phyloP scores from a whole-genome alignment of 2,888 invertebrate species.

The Gryllus longicercus region DNA sequence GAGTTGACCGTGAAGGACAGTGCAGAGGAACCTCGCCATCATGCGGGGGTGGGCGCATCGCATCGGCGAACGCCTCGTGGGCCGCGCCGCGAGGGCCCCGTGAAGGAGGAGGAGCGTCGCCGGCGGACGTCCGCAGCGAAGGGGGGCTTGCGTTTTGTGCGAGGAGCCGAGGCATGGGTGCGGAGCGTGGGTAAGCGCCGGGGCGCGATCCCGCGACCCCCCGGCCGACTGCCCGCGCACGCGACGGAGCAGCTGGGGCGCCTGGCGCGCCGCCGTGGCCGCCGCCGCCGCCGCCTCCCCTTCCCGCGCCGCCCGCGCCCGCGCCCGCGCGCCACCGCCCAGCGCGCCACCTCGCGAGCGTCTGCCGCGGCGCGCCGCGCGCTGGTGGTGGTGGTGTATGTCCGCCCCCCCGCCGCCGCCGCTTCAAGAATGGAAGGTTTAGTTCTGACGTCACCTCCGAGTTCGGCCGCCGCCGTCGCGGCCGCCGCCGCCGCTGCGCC shows the following conservation, averaged over 20 bases:
- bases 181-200: too few species aligned
- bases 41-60: too few species aligned
- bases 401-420: neutral
- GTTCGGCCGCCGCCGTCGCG: neutral
- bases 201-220: too few species aligned
- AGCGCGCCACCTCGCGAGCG: neutral
- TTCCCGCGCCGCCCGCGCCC: neutral
- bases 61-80: too few species aligned
- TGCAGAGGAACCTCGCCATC: too few species aligned
- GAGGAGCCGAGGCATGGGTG: too few species aligned
- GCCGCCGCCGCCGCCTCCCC: neutral
- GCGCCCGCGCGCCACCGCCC: neutral
- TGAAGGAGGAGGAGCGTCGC: too few species aligned
- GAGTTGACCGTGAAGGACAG: too few species aligned
- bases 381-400: neutral
- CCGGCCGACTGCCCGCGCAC: too few species aligned
- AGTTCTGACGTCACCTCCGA: neutral
- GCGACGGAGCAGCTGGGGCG: neutral
- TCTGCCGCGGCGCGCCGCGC: neutral
- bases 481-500: neutral
- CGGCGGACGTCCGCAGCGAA: too few species aligned
- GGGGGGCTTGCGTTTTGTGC: too few species aligned
- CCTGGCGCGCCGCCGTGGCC: neutral
- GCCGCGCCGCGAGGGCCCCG: too few species aligned
- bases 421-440: slow-evolving; percentile 17